Evolutionary conservation across 1,140 invertebrate species (phyloP).

Genomic region (Tribolium madens): DNA sequence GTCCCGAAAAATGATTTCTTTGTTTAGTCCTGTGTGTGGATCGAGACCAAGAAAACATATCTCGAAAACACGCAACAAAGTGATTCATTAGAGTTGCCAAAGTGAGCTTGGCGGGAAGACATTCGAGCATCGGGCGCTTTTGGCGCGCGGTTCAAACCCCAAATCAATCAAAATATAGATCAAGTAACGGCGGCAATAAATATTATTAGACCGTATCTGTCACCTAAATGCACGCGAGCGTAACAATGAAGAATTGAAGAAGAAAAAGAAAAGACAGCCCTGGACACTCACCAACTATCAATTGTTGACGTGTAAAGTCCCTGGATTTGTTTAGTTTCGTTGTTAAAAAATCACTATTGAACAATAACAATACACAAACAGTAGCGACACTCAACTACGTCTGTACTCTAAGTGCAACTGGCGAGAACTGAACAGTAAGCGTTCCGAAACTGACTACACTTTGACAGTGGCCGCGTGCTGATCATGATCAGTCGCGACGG

Average conservation of each 20-base stretch:
- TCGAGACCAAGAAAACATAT: conserved; percentile 47
- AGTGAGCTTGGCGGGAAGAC: conserved; percentile 13
- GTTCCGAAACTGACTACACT: conserved; percentile 32
- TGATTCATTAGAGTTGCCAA: conserved; percentile 15
- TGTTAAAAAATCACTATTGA: conserved; percentile 1
- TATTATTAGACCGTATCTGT: conserved; percentile 59
- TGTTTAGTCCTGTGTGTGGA: conserved; percentile 10
- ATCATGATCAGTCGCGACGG: conserved; percentile 50
- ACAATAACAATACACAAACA: conserved; percentile 39
- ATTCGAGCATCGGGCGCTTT: background rate
- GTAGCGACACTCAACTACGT: conserved; percentile 26
- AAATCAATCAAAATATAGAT: conserved; percentile 26
- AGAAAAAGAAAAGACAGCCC: conserved; percentile 44
- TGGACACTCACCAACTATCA: conserved; percentile 51
- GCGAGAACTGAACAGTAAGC: conserved; percentile 11
- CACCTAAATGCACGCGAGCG: conserved; percentile 53
- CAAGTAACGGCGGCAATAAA: conserved; percentile 46
- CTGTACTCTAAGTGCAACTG: background rate
- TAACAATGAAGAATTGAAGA: too few species aligned
- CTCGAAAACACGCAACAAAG: conserved; percentile 26
- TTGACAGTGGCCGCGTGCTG: conserved; percentile 50
- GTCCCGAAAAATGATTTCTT: conserved; percentile 8
- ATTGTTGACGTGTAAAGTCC: conserved; percentile 44
- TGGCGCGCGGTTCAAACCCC: background rate
- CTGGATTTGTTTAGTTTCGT: background rate